phyloP scores from a whole-genome alignment of 2,888 invertebrate genomes.

The Venusia cambrica region DNA sequence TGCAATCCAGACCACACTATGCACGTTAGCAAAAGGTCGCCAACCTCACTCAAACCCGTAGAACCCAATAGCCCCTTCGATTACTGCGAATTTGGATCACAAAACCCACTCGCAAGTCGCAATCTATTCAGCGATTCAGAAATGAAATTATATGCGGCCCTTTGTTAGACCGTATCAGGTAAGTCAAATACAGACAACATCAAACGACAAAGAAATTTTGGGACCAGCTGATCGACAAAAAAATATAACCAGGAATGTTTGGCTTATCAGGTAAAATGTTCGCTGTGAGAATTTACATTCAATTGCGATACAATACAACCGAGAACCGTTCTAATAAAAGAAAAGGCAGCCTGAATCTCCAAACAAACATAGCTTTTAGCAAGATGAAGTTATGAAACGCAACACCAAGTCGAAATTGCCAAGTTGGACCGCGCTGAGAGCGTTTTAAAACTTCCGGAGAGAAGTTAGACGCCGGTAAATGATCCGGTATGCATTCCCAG shows the following conservation, averaged over 20 bases:
- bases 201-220: constrained; percentile 27
- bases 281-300: constrained; percentile 18
- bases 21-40: constrained; percentile 24
- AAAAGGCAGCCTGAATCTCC: constrained; percentile 23
- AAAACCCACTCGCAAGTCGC: constrained; percentile 13
- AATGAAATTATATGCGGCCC: constrained; percentile 23
- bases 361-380: constrained; percentile 32
- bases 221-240: constrained; percentile 32
- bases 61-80: constrained; percentile 11
- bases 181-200: constrained; percentile 19
- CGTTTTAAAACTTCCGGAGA: constrained; percentile 52
- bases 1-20: constrained; percentile 1
- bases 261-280: constrained; percentile 27
- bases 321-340: constrained; percentile 9
- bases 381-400: constrained; percentile 40
- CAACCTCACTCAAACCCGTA: constrained; percentile 22
- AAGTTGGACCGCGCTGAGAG: constrained; percentile 42
- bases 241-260: constrained; percentile 23
- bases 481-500: constrained; percentile 50
- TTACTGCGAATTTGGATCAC: constrained; percentile 16
- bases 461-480: constrained; percentile 46
- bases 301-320: background rate
- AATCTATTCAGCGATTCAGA: constrained; percentile 22
- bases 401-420: constrained; percentile 42
- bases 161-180: constrained; percentile 26